These are phyloP conservation scores for Enteromius trimaculatus DNA, from an alignment of 2,797 vertebrate genomes.

Conservation along the genomic window DNA sequence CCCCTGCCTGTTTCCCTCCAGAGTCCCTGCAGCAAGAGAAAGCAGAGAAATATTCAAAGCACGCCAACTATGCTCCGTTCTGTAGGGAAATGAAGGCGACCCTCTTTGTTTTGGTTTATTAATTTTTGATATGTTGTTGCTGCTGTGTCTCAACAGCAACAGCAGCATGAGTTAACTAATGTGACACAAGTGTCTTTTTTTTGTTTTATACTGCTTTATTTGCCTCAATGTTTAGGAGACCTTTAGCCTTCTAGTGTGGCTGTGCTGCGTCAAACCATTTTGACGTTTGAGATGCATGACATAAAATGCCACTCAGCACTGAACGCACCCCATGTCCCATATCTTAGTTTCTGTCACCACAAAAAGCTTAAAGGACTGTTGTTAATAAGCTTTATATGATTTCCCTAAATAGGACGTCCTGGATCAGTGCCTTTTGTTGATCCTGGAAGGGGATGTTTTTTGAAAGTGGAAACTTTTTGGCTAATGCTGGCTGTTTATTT, in stretches of 20 bases:
- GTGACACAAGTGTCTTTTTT: background rate
- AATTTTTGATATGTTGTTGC: slow-evolving; percentile 26
- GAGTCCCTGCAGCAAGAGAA: slow-evolving; percentile 22
- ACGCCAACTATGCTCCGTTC: background rate
- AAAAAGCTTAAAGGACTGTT: background rate
- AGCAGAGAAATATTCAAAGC: slow-evolving; percentile 33
- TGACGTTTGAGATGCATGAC: slow-evolving; percentile 1
- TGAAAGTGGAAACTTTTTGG: background rate
- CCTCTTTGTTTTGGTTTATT: slow-evolving; percentile 33
- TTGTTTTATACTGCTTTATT: background rate
- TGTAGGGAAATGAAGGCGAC: slow-evolving; percentile 7
- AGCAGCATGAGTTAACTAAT: slow-evolving; percentile 11
- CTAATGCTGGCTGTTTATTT: background rate
- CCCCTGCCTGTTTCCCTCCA: slow-evolving; percentile 5
- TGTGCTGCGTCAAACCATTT: slow-evolving; percentile 2
- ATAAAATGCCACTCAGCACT: background rate
- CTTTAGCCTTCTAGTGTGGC: slow-evolving; percentile 7
- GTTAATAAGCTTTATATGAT: background rate
- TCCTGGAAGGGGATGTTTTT: background rate
- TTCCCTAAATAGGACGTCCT: background rate
- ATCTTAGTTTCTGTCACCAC: background rate
- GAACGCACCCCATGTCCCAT: background rate
- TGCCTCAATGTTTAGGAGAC: slow-evolving; percentile 4
- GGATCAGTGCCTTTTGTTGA: background rate
- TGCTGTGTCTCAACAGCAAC: slow-evolving; percentile 31